Base-by-base conservation (phyloP, 2,888 invertebrate genomes). In the Lasioglossum morio region DNA sequence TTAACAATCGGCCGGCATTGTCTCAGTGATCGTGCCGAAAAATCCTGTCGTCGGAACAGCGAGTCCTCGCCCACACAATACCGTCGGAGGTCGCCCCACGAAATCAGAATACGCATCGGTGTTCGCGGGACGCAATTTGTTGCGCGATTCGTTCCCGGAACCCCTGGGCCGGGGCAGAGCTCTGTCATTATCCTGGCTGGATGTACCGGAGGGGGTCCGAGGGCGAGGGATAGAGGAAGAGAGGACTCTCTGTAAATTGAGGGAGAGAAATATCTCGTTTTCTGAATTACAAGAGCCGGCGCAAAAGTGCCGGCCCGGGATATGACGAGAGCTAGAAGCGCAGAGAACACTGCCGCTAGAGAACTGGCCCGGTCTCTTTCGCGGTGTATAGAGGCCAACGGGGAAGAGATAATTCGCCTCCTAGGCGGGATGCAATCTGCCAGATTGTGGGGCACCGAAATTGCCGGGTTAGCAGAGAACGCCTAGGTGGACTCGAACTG, bases 381-480 rank as follows among this genome's bases (percentile, higher is more conserved):
- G 75, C 81, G 79, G 46, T 19, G n/a, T 73, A 34, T 63, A 75
- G 34, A 72, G 69, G 23, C 79, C 23, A 14, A 53, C 53, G 27
- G 27, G 4, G 23, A 66, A 40, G 73, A 23, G 85, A 88, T 90
- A 90, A 90, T 90, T 88, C 89, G 79, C 87, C 79, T 84, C 43
- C 90, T 90, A 91, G 87, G 86, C 87, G 90, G 89, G 91, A 90
- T 92, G 92, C 92, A 93, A 93, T 93, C 93, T 92, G 88, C 84
- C 87, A 91, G 92, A 93, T 93, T 93, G 93, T 90, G 89, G 92
- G 92, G 92, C 92, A 91, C 92, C 94, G 79, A 94, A 94, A 94
- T 94, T 93, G 92, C 93, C 89, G 91, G 93, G 93, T 92, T 92
- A 87, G 66, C 30, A 82, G 63, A 79, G 79, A 76, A 37, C 75